Base-by-base conservation (phyloP, 1,140 invertebrate genomes). In the Lucilia sericata region DNA sequence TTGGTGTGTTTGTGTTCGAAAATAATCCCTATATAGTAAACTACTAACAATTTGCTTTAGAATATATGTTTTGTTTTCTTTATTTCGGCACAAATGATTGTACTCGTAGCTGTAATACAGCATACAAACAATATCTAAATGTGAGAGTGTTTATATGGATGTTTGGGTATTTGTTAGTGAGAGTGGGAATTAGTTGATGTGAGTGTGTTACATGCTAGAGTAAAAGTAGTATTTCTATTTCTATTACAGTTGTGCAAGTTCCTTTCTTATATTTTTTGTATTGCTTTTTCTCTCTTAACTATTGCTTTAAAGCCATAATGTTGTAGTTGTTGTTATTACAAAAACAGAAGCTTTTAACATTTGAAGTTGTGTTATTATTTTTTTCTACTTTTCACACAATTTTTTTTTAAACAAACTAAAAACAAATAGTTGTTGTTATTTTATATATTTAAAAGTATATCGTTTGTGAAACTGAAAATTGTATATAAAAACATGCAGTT, bases 21-120 rank as follows among this genome's bases (percentile, higher is more conserved):
- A 70, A 25, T 21, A 70, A 70, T 70, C 65, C 65, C 65, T 21
- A 70, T 30, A 30, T 70, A 21, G 65, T 70, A 70, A 70, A 70
- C 65, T 70, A 70, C 65, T 70, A 70, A 70, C 65, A 70, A 70
- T 70, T 70, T 70, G 65, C n/a, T 70, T 70, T 70, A 70, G 65
- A 70, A 70, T 19, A 25, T 1, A 70, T 0, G 8, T 70, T 9
- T n/a, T 55, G n/a, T n/a, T 55, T n/a, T 17, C 14, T n/a, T 21
- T 70, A 70, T 70, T 70, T 70, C 19, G 65, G 19, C 65, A 70
- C 65, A 70, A 70, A 70, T 70, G 65, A 70, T 70, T 70, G 65
- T 42, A 30, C 25, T 30, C 25, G 25, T 19, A n/a, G 60, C 60
- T 65, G 60, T 65, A 65, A 19, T 65, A 70, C 65, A 25, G 65